A percentile compares a stretch with the other conserved stretches of the same genome.
phyloP scores from a whole-genome alignment of 1,140 invertebrate genomes.

The Chironomus striatipennis region DNA sequence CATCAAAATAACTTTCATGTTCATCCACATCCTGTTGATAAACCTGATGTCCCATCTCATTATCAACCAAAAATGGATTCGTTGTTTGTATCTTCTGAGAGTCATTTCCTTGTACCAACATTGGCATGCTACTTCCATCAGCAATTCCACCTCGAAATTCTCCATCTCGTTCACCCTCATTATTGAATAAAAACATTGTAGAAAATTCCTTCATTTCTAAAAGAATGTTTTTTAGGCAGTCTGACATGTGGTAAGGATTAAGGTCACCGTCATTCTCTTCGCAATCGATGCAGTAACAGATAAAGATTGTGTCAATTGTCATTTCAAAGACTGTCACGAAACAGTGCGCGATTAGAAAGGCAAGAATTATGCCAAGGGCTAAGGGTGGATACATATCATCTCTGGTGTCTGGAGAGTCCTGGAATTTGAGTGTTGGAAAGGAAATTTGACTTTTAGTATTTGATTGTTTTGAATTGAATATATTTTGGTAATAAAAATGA shows the following conservation, averaged over 20 bases:
- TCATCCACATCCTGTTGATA: too few species aligned
- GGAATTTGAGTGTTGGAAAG: too few species aligned
- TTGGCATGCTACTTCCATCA: too few species aligned
- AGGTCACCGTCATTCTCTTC: constrained; percentile 62
- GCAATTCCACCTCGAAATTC: background rate
- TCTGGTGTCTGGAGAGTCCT: background rate
- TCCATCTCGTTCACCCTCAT: background rate
- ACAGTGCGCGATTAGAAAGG: constrained; percentile 64
- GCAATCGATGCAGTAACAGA: constrained; percentile 79
- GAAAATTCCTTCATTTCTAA: background rate
- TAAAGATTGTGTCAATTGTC: constrained; percentile 71
- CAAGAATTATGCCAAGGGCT: constrained; percentile 49
- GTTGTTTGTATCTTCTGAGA: too few species aligned
- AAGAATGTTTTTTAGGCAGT: constrained; percentile 52
- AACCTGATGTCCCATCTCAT: too few species aligned
- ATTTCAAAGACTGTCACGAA: constrained; percentile 72
- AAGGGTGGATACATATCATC: constrained; percentile 42
- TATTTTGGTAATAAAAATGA: background rate
- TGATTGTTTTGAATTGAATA: too few species aligned
- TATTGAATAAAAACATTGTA: background rate
- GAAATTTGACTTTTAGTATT: too few species aligned
- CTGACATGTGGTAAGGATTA: constrained; percentile 65
- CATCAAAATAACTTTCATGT: too few species aligned
- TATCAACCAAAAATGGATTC: too few species aligned
- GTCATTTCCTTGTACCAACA: too few species aligned